These are phyloP conservation scores for Leucophenga montana DNA, from an alignment of 2,888 invertebrate genomes.

Conservation along the genomic window DNA sequence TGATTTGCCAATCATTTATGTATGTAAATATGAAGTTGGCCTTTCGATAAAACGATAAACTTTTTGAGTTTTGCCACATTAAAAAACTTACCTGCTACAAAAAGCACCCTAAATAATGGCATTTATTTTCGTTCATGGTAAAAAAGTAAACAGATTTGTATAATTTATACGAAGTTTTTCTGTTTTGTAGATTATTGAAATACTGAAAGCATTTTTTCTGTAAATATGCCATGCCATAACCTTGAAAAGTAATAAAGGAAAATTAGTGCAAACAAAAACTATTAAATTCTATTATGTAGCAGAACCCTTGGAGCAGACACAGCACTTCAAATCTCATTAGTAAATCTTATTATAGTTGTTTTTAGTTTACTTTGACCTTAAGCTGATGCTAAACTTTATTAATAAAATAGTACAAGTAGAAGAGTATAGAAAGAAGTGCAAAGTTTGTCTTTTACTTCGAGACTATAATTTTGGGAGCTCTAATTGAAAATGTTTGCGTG, in stretches of 20 bases:
- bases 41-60: too few species aligned
- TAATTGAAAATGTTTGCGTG: slow-evolving; percentile 5
- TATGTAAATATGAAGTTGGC: too few species aligned
- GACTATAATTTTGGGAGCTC: slow-evolving; percentile 8
- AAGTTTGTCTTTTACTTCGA: slow-evolving; percentile 15
- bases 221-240: background rate
- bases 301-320: background rate
- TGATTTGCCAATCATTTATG: too few species aligned
- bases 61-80: too few species aligned
- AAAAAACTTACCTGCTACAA: too few species aligned
- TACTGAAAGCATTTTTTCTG: background rate
- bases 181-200: too few species aligned
- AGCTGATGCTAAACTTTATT: background rate
- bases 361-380: slow-evolving; percentile 1
- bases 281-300: slow-evolving; percentile 5
- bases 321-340: background rate
- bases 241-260: background rate
- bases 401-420: slow-evolving; percentile 5
- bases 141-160: too few species aligned
- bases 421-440: slow-evolving; percentile 5
- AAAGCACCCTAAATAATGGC: too few species aligned
- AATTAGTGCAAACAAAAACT: background rate
- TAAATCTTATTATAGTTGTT: background rate
- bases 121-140: too few species aligned
- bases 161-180: too few species aligned